Percentiles rank a stretch among this genome's conserved stretches.
Conservation (phyloP, 1,140 invertebrate genomes). For the Pseudobourletiella spinata region DNA sequence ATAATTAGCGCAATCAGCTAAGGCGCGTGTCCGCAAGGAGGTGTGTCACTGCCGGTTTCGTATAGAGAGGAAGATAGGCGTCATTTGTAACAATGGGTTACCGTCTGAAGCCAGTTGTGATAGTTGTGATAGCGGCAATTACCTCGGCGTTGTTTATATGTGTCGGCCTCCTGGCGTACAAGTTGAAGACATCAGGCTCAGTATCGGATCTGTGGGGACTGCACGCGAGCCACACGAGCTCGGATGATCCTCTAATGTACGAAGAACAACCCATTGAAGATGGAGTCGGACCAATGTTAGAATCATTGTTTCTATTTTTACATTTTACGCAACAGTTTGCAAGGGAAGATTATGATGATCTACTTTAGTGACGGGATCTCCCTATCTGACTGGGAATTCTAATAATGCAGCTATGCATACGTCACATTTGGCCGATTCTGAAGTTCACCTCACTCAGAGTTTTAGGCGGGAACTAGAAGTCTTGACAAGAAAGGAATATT, state of each 20-base stretch:
- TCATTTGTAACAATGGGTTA: conserved; percentile 10
- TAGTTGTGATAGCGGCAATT: neutral
- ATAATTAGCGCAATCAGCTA: too few relatives aligned
- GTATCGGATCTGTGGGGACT: neutral
- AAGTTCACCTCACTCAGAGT: too few relatives aligned
- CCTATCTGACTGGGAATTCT: too few relatives aligned
- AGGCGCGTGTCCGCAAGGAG: too few relatives aligned
- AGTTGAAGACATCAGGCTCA: neutral
- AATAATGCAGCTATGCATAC: too few relatives aligned
- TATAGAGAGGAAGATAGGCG: too few relatives aligned
- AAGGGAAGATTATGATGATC: neutral
- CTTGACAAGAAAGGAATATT: neutral
- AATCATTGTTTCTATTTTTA: neutral
- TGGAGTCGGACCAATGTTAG: neutral
- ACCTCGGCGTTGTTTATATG: neutral
- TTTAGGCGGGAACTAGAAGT: too few relatives aligned
- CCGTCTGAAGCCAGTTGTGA: neutral
- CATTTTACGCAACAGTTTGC: neutral
- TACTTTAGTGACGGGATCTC: neutral
- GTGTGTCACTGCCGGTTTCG: too few relatives aligned
- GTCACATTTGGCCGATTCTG: too few relatives aligned
- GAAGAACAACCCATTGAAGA: neutral
- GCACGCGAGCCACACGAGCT: neutral
- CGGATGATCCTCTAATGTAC: neutral
- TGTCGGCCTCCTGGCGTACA: neutral